phyloP scores from a whole-genome alignment of 2,888 invertebrate species.

The Philereme transversata region DNA sequence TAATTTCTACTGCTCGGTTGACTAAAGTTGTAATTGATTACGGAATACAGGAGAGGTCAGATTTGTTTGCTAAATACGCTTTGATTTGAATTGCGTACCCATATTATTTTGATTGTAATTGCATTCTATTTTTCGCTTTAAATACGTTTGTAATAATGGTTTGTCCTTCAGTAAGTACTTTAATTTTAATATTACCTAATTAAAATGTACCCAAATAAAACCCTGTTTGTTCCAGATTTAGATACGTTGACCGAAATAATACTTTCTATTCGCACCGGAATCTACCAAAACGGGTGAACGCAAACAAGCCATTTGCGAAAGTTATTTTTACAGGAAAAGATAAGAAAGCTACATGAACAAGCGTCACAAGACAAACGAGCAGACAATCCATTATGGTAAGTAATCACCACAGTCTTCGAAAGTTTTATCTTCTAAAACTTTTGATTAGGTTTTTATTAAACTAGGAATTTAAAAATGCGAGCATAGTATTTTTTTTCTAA shows the following conservation, averaged over 20 bases:
- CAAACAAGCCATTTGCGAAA: conserved; percentile 31
- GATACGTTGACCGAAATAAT: conserved; percentile 3
- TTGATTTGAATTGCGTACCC: conserved; percentile 26
- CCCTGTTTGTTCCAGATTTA: conserved; percentile 10
- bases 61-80: conserved; percentile 36
- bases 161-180: neutral
- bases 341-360: conserved; percentile 29
- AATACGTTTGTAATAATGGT: neutral
- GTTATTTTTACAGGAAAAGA: conserved; percentile 32
- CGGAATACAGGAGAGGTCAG: conserved; percentile 29
- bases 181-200: no score
- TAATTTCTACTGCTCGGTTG: conserved; percentile 47
- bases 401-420: conserved; percentile 22
- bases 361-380: conserved; percentile 28
- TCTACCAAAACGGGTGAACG: conserved; percentile 22
- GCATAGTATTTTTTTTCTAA: neutral
- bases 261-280: conserved; percentile 10
- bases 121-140: neutral
- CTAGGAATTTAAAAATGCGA: neutral
- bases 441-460: neutral
- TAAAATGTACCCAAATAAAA: neutral
- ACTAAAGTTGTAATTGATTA: conserved; percentile 48
- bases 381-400: conserved; percentile 24
- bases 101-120: no score
- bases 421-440: conserved; percentile 20